These are phyloP conservation scores for Thalassophryne amazonica DNA, from an alignment of 2,797 vertebrate species.

Conservation along the genomic window DNA sequence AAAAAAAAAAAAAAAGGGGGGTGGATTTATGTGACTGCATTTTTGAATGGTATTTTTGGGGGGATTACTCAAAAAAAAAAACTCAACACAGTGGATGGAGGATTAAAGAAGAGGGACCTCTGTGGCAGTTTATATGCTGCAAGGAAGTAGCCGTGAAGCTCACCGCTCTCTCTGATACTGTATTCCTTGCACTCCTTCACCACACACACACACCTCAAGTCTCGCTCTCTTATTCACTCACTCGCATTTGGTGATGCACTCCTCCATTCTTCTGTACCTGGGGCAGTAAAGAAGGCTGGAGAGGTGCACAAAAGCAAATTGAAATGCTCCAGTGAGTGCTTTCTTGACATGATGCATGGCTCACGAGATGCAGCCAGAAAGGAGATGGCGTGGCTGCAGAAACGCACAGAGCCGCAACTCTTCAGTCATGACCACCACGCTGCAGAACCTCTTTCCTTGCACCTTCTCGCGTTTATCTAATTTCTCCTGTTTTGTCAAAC, in stretches of 20 bases:
- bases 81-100: slow-evolving; percentile 36
- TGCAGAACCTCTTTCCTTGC: too few relatives aligned
- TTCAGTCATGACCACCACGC: too few relatives aligned
- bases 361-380: slow-evolving; percentile 71
- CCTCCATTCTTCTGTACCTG: slow-evolving; percentile 73
- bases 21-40: slow-evolving; percentile 55
- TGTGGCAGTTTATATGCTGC: slow-evolving; percentile 53
- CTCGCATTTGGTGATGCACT: slow-evolving; percentile 61
- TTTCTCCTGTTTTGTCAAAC: too few relatives aligned
- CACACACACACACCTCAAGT: neutral
- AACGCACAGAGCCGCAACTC: slow-evolving; percentile 36
- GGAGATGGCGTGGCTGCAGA: slow-evolving; percentile 51
- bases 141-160: slow-evolving; percentile 60
- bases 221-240: slow-evolving; percentile 41
- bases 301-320: slow-evolving; percentile 78
- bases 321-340: slow-evolving; percentile 80
- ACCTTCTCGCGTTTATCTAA: too few relatives aligned
- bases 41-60: slow-evolving; percentile 59
- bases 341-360: slow-evolving; percentile 77
- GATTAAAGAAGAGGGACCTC: slow-evolving; percentile 53
- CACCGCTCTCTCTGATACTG: slow-evolving; percentile 45
- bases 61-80: slow-evolving; percentile 53
- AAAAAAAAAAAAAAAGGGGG: too few relatives aligned
- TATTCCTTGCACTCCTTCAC: slow-evolving; percentile 2
- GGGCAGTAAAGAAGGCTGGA: slow-evolving; percentile 63